phyloP scores from a whole-genome alignment of 2,888 invertebrate species.

The Anthophora plumipes region DNA sequence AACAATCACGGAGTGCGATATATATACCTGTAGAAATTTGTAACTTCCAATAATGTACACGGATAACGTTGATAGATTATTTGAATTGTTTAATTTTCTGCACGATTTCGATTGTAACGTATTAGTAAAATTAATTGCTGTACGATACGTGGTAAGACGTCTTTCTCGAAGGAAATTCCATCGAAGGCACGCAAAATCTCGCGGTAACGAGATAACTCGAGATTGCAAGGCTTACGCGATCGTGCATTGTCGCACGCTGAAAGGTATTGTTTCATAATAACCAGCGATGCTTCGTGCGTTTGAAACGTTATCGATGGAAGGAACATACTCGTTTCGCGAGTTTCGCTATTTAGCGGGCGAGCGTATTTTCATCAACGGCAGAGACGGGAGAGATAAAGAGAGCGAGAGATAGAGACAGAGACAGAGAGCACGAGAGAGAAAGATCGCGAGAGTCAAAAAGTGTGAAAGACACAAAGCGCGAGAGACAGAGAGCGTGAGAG shows the following conservation, averaged over 20 bases:
- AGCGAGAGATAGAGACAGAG: too few relatives aligned
- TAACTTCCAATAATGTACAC: too few relatives aligned
- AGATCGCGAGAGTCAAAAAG: too few relatives aligned
- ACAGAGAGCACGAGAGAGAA: too few relatives aligned
- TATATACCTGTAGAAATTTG: too few relatives aligned
- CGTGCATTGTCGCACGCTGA: background rate
- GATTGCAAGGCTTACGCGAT: background rate
- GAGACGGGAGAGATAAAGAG: background rate
- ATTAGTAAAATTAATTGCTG: background rate
- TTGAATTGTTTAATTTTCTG: background rate
- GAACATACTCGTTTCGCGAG: background rate
- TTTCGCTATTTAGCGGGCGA: background rate
- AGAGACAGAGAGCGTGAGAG: too few relatives aligned
- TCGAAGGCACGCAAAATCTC: background rate
- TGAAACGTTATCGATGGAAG: background rate
- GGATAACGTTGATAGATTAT: too few relatives aligned
- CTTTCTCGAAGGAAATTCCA: too few relatives aligned
- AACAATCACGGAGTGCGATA: too few relatives aligned
- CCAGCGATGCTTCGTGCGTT: background rate
- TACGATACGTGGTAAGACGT: background rate
- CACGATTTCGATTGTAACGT: constrained; percentile 31
- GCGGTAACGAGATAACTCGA: background rate
- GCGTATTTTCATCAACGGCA: background rate
- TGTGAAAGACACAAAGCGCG: too few relatives aligned
- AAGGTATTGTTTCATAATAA: constrained; percentile 11